Evolutionary conservation across 2,113 vertebrate species (phyloP), one percentile per base, ranked within the genome.

Genomic region (Tiliqua scincoides): DNA sequence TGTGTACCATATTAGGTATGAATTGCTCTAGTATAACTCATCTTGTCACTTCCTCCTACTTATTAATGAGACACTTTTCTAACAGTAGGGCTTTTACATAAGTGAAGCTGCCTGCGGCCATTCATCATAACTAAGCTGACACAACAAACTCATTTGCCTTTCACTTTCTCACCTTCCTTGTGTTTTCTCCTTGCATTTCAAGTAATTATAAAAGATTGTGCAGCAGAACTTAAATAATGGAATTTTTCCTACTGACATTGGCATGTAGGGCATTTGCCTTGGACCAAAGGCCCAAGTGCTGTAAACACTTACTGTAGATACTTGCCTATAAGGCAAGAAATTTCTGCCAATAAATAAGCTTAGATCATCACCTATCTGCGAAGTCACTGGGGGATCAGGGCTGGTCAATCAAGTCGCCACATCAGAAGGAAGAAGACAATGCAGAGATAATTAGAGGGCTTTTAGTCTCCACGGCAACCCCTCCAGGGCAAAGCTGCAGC

Each of bases 71-170:
- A 67, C 71, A 87, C 20, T 67, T 21, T 72, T 43, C 70, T 86
- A 65, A 81, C 15, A n/a, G 71, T 17, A 54, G 67, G 85, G 23
- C 14, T 82, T 82, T 67, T 87, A 54, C 48, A 82, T 76, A 57
- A 76, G 52, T 4, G 37, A 61, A 75, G 81, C 48, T 82, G 71
- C 35, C 43, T 75, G 27, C 23, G 62, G 79, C 65, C 68, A 54
- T 79, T 75, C 68, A 82, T 87, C 85, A 76, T 82, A 87, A 62
- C 59, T 57, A 87, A 87, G 52, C 27, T 87, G 85, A 76, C 43
- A 87, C 65, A 74, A 82, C 67, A 57, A 82, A 87, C 18, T 65
- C 43, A 82, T 57, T 75, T 75, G 61, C 54, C 70, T 87, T 81
- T 81, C 70, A 80, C 54, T 82, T 67, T 74, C 43, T 81, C 79